Evolutionary conservation across 2,797 vertebrate species (phyloP).

Genomic region (Esox lucius): DNA sequence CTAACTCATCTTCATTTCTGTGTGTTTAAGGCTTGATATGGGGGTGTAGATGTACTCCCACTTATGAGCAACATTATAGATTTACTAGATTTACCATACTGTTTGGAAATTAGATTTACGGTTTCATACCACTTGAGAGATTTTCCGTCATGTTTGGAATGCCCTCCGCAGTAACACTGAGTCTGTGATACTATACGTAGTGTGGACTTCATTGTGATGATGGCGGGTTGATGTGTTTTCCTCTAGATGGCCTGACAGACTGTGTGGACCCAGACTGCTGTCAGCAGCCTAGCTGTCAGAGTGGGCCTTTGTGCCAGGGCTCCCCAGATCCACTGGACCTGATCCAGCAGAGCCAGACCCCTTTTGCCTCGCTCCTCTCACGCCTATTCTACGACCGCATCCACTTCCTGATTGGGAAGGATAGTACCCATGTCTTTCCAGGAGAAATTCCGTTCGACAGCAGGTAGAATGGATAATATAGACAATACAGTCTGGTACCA

Average conservation of each 20-base stretch:
- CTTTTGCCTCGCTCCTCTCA: constrained; percentile 77
- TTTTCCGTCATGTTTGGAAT: not conserved
- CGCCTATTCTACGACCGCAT: constrained; percentile 83
- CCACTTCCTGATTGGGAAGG: constrained; percentile 84
- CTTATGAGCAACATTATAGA: not conserved
- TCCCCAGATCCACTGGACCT: constrained; percentile 87
- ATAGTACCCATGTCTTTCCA: constrained; percentile 83
- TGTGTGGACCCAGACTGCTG: constrained; percentile 88
- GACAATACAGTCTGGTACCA: not conserved
- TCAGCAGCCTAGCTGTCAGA: constrained; percentile 79
- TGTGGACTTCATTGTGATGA: not conserved
- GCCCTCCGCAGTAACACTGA: not conserved
- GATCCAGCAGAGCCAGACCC: constrained; percentile 79
- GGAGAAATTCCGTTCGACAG: constrained; percentile 81
- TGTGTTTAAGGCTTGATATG: not conserved
- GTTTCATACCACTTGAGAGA: not conserved
- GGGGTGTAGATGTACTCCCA: not conserved
- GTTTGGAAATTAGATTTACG: not conserved
- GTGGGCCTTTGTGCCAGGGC: constrained; percentile 83
- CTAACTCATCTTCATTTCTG: not conserved
- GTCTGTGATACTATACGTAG: no score
- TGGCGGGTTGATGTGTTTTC: constrained; percentile 20
- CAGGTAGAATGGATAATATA: constrained; percentile 68
- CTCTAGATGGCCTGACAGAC: constrained; percentile 84
- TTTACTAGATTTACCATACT: not conserved